Base-by-base conservation (phyloP, 2,113 vertebrate species). In the Platysteira castanea region DNA sequence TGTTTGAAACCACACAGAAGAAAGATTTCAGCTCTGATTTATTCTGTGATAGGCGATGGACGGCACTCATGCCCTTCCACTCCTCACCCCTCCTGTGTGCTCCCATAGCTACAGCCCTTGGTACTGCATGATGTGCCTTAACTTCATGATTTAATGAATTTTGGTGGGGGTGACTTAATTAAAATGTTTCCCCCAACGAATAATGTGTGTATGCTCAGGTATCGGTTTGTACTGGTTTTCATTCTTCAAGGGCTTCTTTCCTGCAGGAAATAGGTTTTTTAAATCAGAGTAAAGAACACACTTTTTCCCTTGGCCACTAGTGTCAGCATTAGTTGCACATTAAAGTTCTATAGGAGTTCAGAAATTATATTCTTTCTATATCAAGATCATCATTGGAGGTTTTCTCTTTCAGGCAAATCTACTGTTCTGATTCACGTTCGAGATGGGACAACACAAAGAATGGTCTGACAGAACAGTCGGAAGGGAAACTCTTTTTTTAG, bases 11-110 rank as follows among this genome's bases (percentile, higher is more conserved):
- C 7, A 2, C 90, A 84, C 68, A 67, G 77, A 61, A 88, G 15
- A 59, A 92, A 89, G 41, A 68, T 60, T 81, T 74, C 75, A 44
- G 57, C 47, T 80, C 64, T 92, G 89, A 88, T 96, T 95, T 90
- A 91, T 77, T 61, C 84, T 44, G n/a, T 90, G 80, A 68, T 59
- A 88, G 76, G 75, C 31, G 47, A 91, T 0, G 17, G 61, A 85
- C 56, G 81, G 60, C 56, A 92, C 30, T 83, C 39, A 26, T 4
- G 1, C 16, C 18, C 22, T 69, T 87, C 39, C 49, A 41, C 68
- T 90, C 39, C 64, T 79, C 52, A 15, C 31, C 73, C 28, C 23
- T 68, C 19, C 81, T 28, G 9, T 35, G n/a, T 2, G 0, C 42
- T 78, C 53, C 46, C 21, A 70, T 8, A 84, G 46, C 57, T 82